Evolutionary conservation across 2,797 vertebrate species (phyloP).

Genomic region (Vespertilio murinus): DNA sequence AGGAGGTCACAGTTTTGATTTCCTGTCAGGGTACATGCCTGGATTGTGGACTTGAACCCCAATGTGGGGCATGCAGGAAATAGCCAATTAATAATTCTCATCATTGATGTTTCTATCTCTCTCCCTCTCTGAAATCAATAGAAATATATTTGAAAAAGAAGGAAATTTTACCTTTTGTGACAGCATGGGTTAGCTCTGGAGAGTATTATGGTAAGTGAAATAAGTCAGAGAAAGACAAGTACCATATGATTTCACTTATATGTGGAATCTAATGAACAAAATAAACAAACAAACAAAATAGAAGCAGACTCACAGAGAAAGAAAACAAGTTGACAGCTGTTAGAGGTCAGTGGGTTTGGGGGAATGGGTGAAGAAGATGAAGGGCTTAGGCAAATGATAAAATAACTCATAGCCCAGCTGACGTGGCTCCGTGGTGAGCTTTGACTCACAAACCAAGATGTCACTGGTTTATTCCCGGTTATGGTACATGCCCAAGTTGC

Average conservation of each 20-base stretch:
- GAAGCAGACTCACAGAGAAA: not conserved
- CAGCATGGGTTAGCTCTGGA: not conserved
- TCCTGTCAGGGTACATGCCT: no score
- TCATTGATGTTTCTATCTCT: no score
- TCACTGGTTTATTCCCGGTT: no score
- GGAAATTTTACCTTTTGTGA: not conserved
- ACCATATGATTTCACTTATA: not conserved
- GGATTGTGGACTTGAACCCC: no score
- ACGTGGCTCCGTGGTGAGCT: no score
- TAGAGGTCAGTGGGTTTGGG: not conserved
- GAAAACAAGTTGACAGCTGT: not conserved
- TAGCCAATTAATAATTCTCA: no score
- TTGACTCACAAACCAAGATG: no score
- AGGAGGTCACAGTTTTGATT: no score
- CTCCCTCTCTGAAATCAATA: no score
- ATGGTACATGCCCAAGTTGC: no score
- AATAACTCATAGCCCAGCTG: not conserved
- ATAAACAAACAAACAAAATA: not conserved
- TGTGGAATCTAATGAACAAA: not conserved
- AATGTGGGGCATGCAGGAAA: no score
- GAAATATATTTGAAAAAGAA: not conserved
- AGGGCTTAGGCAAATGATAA: not conserved
- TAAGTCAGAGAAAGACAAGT: not conserved
- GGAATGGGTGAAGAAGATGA: not conserved
- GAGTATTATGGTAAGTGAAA: not conserved